Evolutionary conservation across 2,113 vertebrate species (phyloP).

Genomic region (Urocolius indicus): DNA sequence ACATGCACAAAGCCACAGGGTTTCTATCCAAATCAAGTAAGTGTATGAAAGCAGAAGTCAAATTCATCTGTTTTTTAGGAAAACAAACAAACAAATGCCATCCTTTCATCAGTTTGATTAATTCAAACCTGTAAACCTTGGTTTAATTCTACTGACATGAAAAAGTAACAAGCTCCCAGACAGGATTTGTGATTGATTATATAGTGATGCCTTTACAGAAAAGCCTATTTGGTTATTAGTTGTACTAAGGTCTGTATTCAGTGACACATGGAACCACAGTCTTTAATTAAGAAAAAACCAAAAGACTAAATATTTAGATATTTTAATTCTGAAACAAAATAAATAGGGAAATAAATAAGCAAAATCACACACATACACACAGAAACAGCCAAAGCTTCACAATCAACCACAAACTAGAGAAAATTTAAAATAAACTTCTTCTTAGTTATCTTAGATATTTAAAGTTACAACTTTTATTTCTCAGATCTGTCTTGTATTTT

Average conservation of each 20-base stretch:
- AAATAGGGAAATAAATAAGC: background rate
- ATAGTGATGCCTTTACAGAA: slow-evolving; percentile 31
- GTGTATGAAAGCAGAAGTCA: background rate
- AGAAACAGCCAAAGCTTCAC: background rate
- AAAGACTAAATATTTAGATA: background rate
- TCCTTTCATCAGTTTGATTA: background rate
- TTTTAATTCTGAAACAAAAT: background rate
- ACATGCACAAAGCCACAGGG: background rate
- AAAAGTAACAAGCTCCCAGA: slow-evolving; percentile 25
- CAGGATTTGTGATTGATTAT: slow-evolving; percentile 43
- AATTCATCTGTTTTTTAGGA: background rate
- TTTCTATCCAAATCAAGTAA: background rate
- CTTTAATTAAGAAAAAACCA: slow-evolving; percentile 24
- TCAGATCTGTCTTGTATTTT: background rate
- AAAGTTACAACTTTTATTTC: background rate
- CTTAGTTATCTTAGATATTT: background rate
- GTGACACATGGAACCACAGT: slow-evolving; percentile 5
- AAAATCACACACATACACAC: background rate
- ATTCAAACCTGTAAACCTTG: slow-evolving; percentile 47
- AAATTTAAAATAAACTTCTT: background rate
- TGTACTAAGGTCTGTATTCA: slow-evolving; percentile 25
- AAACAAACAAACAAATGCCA: background rate
- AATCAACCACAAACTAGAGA: background rate
- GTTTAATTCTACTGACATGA: slow-evolving; percentile 14
- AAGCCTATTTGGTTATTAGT: slow-evolving; percentile 54